Evolutionary conservation across 2,888 invertebrate species (phyloP).

Genomic region (Idaea dimidiata): DNA sequence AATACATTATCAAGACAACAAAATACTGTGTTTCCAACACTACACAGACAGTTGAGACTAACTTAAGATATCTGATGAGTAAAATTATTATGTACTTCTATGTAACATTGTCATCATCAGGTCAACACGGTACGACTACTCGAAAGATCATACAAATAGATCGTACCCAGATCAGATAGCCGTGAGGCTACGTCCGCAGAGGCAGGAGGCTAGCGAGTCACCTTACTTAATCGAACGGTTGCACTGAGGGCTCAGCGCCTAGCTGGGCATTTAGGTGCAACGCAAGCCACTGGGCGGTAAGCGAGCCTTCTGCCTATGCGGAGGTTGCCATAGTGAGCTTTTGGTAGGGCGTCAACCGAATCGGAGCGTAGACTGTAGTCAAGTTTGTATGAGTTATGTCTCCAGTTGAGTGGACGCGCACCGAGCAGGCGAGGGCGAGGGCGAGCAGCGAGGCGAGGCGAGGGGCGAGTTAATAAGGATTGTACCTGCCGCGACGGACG

Average conservation of each 20-base stretch:
- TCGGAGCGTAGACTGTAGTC: constrained; percentile 9
- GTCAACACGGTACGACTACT: constrained; percentile 10
- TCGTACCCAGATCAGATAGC: constrained; percentile 27
- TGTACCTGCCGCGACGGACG: constrained; percentile 86
- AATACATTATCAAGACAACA: constrained; percentile 26
- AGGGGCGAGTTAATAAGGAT: constrained; percentile 54
- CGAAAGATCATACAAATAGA: constrained; percentile 8
- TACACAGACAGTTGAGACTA: constrained; percentile 25
- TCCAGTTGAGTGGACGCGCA: constrained; percentile 15
- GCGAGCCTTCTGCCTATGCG: too few species aligned
- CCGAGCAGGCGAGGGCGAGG: constrained; percentile 16
- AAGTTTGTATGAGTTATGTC: constrained; percentile 8
- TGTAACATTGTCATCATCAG: constrained; percentile 3
- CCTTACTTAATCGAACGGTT: too few species aligned
- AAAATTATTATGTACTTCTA: constrained; percentile 27
- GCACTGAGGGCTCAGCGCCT: too few species aligned
- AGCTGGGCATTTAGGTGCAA: too few species aligned
- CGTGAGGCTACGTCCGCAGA: too few species aligned
- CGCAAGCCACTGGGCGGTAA: too few species aligned
- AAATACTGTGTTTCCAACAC: constrained; percentile 23
- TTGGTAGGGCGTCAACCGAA: constrained; percentile 22
- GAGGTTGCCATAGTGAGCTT: constrained; percentile 23
- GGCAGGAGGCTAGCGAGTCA: too few species aligned
- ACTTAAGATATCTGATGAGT: constrained; percentile 25
- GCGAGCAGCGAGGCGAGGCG: constrained; percentile 24